phyloP scores from a whole-genome alignment of 64 coral and sea anemone genomes.

The Pocillopora damicornis region DNA sequence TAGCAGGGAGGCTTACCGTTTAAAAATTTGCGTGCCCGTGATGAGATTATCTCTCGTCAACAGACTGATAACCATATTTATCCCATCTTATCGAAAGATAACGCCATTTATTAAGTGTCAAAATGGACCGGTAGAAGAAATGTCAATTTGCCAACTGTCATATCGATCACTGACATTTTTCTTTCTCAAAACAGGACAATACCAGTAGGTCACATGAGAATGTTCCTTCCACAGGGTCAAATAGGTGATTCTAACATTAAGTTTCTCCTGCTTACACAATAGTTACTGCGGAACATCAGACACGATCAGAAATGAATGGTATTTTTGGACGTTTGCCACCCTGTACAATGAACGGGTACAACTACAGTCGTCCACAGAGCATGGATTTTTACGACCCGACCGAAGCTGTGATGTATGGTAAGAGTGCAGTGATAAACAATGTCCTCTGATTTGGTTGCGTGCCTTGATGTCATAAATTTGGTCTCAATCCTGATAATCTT shows the following conservation, averaged over 20 bases:
- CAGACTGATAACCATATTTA: background rate
- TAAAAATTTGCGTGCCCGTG: background rate
- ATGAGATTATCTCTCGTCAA: constrained; percentile 6
- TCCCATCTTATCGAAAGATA: constrained; percentile 1
- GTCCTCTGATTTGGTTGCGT: constrained; percentile 7
- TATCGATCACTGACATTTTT: background rate
- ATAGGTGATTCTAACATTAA: background rate
- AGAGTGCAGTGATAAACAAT: background rate
- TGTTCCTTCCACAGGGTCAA: background rate
- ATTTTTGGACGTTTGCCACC: constrained; percentile 38
- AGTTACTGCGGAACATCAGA: background rate
- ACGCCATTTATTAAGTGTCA: background rate
- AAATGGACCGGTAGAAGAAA: background rate
- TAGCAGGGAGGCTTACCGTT: background rate
- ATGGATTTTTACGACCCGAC: constrained; percentile 36
- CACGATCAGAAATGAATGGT: constrained; percentile 20
- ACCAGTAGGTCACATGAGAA: background rate
- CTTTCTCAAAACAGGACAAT: background rate
- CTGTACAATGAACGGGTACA: constrained; percentile 36
- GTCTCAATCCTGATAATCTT: constrained; percentile 24
- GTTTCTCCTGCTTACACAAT: background rate
- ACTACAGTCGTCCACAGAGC: constrained; percentile 3
- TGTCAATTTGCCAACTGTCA: background rate
- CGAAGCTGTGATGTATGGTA: constrained; percentile 22
- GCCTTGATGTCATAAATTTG: constrained; percentile 18